Evolutionary conservation across 92 coral and sea anemone species (phyloP), one percentile per base, ranked within the genome.

Genomic region (Heliopora coerulea): DNA sequence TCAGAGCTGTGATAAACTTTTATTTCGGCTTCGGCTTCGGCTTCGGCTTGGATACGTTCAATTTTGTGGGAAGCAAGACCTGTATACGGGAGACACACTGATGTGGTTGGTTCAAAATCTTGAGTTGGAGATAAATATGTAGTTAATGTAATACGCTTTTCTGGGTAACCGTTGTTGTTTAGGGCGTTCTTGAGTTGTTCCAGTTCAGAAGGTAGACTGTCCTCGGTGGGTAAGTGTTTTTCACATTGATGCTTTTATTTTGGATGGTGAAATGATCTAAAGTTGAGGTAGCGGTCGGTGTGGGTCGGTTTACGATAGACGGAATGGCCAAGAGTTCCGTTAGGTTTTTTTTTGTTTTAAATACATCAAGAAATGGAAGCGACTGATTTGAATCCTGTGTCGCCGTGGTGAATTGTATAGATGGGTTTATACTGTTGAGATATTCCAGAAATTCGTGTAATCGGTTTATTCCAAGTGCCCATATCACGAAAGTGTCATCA

Each of bases 321-420:
- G 54, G 54, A 62, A 27, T 1, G 52, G 26, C 44, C 30, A 24
- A 62, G 68, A 6, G 35, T 33, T 44, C 72, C 50, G 0, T 0
- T 0, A 18, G 72, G 50, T 21, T 64, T 64, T n/a, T n/a, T 64
- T 15, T 26, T 25, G 72, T 64, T 23, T 33, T 25, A 64, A 1
- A 52, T 27, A 64, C 28, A 0, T 64, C 72, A 35, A 64, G 41
- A 35, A 64, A 64, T 37, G 72, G 54, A 18, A 64, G 35, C 24
- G 72, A 64, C 50, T 64, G 72, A 18, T 64, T 20, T 27, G 33
- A 27, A 33, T 64, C 31, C 1, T 64, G 50, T 64, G n/a, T 17
- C 35, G 33, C 72, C 72, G 35, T 64, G 72, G 72, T 64, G 72
- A 64, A 64, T 20, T 49, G 33, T 49, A 64, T 64, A 35, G 72